Conservation (phyloP, 2,113 vertebrate genomes). For the Etheostoma cragini region DNA sequence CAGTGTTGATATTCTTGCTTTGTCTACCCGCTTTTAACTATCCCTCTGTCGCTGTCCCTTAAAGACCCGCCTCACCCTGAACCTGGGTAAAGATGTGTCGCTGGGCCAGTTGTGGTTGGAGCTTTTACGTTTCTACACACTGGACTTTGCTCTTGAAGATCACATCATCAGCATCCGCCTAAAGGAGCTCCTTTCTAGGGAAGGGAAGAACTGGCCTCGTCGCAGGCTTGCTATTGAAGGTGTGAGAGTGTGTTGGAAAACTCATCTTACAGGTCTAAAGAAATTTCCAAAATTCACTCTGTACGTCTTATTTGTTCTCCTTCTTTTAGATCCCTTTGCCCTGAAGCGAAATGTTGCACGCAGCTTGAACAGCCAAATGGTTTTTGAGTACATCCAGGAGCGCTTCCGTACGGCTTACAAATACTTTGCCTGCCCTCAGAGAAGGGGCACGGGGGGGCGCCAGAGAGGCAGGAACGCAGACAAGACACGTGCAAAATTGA, state of each 20-base stretch:
- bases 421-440: conserved; percentile 97
- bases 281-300: neutral
- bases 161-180: conserved; percentile 96
- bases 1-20: neutral
- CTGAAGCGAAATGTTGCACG: conserved; percentile 98
- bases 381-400: conserved; percentile 98
- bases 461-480: conserved; percentile 35
- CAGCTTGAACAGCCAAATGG: conserved; percentile 99
- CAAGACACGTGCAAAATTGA: conserved; percentile 19
- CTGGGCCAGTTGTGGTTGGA: conserved; percentile 97
- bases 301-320: neutral
- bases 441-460: conserved; percentile 67
- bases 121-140: conserved; percentile 96
- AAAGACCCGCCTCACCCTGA: conserved; percentile 88
- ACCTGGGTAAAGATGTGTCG: conserved; percentile 81
- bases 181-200: conserved; percentile 91
- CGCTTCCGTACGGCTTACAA: conserved; percentile 95
- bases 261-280: neutral
- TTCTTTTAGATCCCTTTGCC: conserved; percentile 92
- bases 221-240: conserved; percentile 97
- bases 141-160: conserved; percentile 97
- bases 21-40: neutral
- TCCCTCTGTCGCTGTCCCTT: neutral
- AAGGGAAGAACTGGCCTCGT: conserved; percentile 97
- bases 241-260: conserved; percentile 79